These are phyloP conservation scores for Trichopoda pennipes DNA, from an alignment of 2,888 invertebrate genomes.

Conservation along the genomic window DNA sequence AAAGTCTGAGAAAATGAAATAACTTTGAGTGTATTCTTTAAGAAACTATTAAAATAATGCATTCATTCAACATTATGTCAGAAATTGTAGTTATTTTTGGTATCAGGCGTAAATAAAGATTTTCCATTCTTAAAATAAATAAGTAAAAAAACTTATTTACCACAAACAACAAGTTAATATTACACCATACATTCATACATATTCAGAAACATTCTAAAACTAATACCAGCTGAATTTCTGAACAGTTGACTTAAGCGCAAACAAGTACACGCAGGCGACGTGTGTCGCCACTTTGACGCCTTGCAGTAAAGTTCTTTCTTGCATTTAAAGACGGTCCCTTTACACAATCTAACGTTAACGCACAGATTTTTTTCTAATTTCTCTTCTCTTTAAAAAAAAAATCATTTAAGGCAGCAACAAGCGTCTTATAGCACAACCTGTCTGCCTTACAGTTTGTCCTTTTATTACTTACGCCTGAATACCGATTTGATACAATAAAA, in stretches of 20 bases:
- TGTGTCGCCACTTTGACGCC: constrained; percentile 72
- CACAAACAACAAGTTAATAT: constrained; percentile 45
- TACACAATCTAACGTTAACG: constrained; percentile 7
- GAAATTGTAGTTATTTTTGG: neutral
- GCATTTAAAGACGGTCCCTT: constrained; percentile 42
- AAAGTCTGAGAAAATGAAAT: no score
- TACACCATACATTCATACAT: neutral
- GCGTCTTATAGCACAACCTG: constrained; percentile 56
- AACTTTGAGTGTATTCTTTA: no score
- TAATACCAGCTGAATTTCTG: constrained; percentile 41
- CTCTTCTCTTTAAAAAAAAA: neutral
- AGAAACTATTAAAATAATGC: no score
- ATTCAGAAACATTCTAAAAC: neutral
- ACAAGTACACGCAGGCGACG: constrained; percentile 56
- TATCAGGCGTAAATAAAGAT: constrained; percentile 42
- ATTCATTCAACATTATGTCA: constrained; percentile 8
- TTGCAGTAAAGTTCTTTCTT: constrained; percentile 61
- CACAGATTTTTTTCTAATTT: constrained; percentile 40
- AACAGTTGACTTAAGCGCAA: constrained; percentile 40
- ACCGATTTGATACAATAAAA: constrained; percentile 28
- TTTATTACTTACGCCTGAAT: constrained; percentile 53
- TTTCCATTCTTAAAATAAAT: constrained; percentile 50
- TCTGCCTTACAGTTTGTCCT: constrained; percentile 43
- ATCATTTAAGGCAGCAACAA: constrained; percentile 14
- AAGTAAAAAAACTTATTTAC: constrained; percentile 19